A percentile compares a stretch with the other conserved stretches of the same genome.
Evolutionary conservation across 2,888 invertebrate species (phyloP).

Genomic region (Cancer borealis): DNA sequence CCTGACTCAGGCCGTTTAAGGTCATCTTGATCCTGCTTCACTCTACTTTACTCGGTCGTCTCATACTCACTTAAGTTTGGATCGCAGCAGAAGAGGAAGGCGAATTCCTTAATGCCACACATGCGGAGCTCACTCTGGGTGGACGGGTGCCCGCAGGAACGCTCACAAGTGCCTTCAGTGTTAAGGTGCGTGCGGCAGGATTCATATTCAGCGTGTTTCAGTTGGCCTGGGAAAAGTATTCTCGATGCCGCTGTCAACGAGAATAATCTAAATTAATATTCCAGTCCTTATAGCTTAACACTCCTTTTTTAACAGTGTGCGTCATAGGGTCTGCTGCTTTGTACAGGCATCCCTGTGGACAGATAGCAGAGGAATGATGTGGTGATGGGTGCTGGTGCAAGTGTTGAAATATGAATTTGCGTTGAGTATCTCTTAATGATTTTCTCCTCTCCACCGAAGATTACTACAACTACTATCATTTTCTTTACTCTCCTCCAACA

Average conservation of each 20-base stretch:
- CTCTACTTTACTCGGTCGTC: neutral
- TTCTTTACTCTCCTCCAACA: too few relatives aligned
- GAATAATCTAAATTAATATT: too few relatives aligned
- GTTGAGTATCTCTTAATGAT: too few relatives aligned
- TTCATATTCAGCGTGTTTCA: neutral
- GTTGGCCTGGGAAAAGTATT: neutral
- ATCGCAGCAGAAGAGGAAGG: neutral
- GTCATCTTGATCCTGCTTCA: neutral
- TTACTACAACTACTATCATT: too few relatives aligned
- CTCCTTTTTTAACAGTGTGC: too few relatives aligned
- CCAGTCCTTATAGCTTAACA: too few relatives aligned
- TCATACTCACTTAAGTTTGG: neutral
- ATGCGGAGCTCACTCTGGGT: neutral
- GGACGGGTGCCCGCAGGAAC: neutral
- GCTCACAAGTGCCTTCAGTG: neutral
- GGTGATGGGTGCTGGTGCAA: too few relatives aligned
- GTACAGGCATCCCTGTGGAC: too few relatives aligned
- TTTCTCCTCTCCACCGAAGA: too few relatives aligned
- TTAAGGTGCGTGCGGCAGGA: neutral
- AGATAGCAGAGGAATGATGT: too few relatives aligned
- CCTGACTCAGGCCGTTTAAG: neutral
- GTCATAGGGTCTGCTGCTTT: too few relatives aligned
- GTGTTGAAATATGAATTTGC: too few relatives aligned
- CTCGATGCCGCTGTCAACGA: neutral
- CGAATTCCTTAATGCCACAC: neutral